Base-by-base conservation (phyloP, 2,888 invertebrate genomes). In the Ochropacha duplaris region DNA sequence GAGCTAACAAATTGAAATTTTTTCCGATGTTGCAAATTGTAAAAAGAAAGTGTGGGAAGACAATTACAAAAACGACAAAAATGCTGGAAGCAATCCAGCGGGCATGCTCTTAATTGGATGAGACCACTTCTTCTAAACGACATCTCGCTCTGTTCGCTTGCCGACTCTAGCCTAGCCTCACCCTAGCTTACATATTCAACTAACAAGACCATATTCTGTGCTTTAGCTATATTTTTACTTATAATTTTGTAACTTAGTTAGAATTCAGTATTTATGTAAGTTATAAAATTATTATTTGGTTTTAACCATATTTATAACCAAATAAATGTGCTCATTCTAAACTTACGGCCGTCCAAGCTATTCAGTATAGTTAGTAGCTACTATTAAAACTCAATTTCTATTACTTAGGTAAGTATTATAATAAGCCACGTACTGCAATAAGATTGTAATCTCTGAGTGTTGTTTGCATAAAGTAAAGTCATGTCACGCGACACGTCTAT, bases 61-160 rank as follows among this genome's bases (percentile, higher is more conserved):
- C 87, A 88, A 89, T 92, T 89, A 86, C 83, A 87, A 88, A 88
- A 87, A 87, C 84, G 84, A 83, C 83, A 86, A 84, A 86, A 87
- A 84, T 79, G 80, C 81, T 87, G 85, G 84, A 86, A 88, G 85
- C 90, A 88, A 88, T 91, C 87, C 90, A 90, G 83, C 78, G 84
- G 78, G 83, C 82, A 79, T 81, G 84, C 82, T 90, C 87, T 89
- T 92, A 91, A 92, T 92, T 92, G 91, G 89, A 92, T 90, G 90
- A 87, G 87, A 88, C 87, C 84, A 88, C 88, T 91, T 89, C 86
- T 78, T 87, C 84, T 87, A 88, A 89, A 90, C 85, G 89, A 86
- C 85, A 84, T 84, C 80, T 74, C 74, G 69, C 72, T 61, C 52
- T 52, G 52, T 52, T 19, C 59, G 66, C 59, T 61, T 19, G 62